Evolutionary conservation across 1,140 invertebrate genomes (phyloP).

Genomic region (Drosophila elegans): DNA sequence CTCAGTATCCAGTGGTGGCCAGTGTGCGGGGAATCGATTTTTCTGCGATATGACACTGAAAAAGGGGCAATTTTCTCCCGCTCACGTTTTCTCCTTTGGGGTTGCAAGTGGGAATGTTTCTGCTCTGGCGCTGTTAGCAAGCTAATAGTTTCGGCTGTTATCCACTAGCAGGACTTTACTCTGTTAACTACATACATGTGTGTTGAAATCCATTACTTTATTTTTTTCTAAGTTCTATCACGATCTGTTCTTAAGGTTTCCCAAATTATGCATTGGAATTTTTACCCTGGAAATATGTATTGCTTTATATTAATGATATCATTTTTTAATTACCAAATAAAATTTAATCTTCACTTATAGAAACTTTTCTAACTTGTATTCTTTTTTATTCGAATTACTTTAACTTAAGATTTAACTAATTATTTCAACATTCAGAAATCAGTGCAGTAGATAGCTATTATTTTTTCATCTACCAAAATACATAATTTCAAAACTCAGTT

Average conservation of each 20-base stretch:
- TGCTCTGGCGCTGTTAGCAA: slow-evolving; percentile 10
- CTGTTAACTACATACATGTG: slow-evolving; percentile 12
- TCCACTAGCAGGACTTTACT: neutral
- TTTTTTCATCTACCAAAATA: neutral
- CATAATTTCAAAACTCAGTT: too few species aligned
- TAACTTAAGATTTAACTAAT: too few species aligned
- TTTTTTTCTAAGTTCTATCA: neutral
- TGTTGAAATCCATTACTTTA: neutral
- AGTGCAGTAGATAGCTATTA: too few species aligned
- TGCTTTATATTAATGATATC: too few species aligned
- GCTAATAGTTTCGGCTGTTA: slow-evolving; percentile 13
- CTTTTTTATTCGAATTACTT: too few species aligned
- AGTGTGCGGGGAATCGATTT: slow-evolving; percentile 74
- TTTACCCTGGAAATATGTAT: too few species aligned
- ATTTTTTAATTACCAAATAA: too few species aligned
- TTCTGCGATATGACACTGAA: slow-evolving; percentile 78
- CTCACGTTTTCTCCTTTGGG: slow-evolving; percentile 40
- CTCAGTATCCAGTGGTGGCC: slow-evolving; percentile 14
- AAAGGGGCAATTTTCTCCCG: slow-evolving; percentile 72
- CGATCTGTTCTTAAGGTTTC: too few species aligned
- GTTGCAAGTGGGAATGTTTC: slow-evolving; percentile 56
- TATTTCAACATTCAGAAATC: too few species aligned
- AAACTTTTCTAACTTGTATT: too few species aligned
- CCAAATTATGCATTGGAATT: too few species aligned
- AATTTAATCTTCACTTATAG: too few species aligned